A percentile compares a stretch with the other conserved stretches of the same genome.
These are phyloP conservation scores for Drosophila nasuta DNA, from an alignment of 1,140 invertebrate genomes.

Conservation along the genomic window DNA sequence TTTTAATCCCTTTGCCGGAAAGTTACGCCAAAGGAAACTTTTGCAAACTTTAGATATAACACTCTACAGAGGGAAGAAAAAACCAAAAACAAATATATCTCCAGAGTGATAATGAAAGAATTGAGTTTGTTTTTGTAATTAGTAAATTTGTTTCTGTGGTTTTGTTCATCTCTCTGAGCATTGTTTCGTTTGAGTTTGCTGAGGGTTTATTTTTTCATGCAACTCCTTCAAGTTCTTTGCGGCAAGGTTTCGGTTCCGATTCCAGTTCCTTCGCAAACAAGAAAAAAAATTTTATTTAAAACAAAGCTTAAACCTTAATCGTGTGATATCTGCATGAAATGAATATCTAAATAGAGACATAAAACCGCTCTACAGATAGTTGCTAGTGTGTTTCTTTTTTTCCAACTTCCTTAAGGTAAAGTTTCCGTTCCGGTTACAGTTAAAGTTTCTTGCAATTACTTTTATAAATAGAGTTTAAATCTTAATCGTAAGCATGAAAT, in stretches of 20 bases:
- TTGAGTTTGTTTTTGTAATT: conserved; percentile 19
- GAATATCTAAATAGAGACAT: too few species aligned
- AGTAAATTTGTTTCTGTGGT: conserved; percentile 11
- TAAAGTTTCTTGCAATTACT: too few species aligned
- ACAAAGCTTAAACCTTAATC: too few species aligned
- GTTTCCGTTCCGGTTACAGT: too few species aligned
- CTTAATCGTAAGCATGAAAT: too few species aligned
- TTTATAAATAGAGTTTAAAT: too few species aligned
- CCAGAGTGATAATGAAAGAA: conserved; percentile 6
- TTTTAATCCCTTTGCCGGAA: conserved; percentile 14
- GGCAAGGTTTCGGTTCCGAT: not conserved
- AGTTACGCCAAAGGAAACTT: conserved; percentile 9
- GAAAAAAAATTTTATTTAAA: too few species aligned
- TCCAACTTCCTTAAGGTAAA: too few species aligned
- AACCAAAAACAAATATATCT: not conserved
- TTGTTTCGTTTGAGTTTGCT: not conserved
- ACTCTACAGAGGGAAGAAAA: too few species aligned
- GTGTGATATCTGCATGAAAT: too few species aligned
- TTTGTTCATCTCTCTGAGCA: not conserved
- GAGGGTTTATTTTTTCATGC: not conserved
- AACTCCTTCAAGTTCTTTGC: not conserved
- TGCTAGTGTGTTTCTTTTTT: too few species aligned
- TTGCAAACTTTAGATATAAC: not conserved
- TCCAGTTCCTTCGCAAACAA: not conserved
- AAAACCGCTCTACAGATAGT: too few species aligned